Conservation (phyloP, 2,888 invertebrate genomes). For the Nyleta sp. region DNA sequence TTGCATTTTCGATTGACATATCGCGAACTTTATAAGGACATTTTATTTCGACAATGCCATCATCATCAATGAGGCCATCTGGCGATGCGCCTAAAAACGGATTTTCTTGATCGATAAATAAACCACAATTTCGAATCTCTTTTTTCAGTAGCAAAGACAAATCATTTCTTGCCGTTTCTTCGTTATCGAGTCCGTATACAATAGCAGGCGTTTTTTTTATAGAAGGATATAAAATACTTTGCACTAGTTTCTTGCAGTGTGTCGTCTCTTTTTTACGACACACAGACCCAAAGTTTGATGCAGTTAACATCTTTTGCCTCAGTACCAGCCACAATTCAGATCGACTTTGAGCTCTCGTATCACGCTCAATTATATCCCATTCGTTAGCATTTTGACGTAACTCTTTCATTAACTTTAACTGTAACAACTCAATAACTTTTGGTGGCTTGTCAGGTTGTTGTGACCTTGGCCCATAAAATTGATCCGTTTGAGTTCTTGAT, state of each 20-base stretch:
- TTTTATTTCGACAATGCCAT: constrained; percentile 64
- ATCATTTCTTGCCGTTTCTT: constrained; percentile 39
- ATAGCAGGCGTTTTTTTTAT: constrained; percentile 9
- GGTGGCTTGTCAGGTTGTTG: constrained; percentile 30
- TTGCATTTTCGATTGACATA: constrained; percentile 5
- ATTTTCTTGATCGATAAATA: constrained; percentile 53
- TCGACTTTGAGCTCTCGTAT: constrained; percentile 41
- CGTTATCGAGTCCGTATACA: constrained; percentile 59
- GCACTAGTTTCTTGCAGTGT: constrained; percentile 36
- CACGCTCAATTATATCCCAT: constrained; percentile 35
- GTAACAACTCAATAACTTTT: constrained; percentile 1
- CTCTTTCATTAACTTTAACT: constrained; percentile 22
- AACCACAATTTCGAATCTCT: constrained; percentile 33
- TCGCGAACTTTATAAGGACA: constrained; percentile 31
- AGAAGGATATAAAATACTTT: constrained; percentile 51
- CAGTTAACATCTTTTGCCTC: constrained; percentile 45
- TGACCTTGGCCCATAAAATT: constrained; percentile 6
- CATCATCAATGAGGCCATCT: constrained; percentile 60
- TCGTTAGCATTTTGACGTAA: constrained; percentile 19
- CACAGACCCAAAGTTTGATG: constrained; percentile 54
- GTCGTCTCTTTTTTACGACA: constrained; percentile 45
- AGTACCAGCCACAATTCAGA: constrained; percentile 41
- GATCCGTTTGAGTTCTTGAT: not conserved
- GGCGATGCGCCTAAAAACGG: constrained; percentile 53
- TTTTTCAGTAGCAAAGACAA: constrained; percentile 13